Percentiles rank a stretch among this genome's conserved stretches.
These are phyloP conservation scores for Oedothorax gibbosus DNA, from an alignment of 1,140 invertebrate species.

Conservation along the genomic window DNA sequence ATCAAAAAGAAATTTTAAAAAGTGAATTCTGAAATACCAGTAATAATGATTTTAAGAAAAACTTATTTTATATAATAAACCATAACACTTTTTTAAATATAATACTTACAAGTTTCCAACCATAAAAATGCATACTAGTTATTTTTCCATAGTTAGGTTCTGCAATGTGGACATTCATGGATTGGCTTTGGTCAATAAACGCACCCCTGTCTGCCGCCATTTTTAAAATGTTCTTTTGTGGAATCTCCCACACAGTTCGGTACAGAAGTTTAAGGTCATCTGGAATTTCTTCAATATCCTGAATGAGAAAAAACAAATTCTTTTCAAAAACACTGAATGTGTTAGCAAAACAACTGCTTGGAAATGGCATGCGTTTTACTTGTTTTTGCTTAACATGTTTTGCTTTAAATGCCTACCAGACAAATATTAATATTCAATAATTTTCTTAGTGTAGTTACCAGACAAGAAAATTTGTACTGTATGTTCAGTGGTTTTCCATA, in stretches of 20 bases:
- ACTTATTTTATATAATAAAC: neutral
- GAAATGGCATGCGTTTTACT: too few species aligned
- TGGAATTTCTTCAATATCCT: constrained; percentile 91
- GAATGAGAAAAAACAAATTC: constrained; percentile 61
- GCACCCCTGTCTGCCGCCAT: constrained; percentile 98
- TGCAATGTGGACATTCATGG: constrained; percentile 95
- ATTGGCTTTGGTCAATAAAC: constrained; percentile 99
- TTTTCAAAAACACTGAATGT: neutral
- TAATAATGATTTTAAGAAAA: neutral
- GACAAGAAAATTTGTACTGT: too few species aligned
- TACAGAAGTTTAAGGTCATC: constrained; percentile 90
- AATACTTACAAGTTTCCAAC: constrained; percentile 85
- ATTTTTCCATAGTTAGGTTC: constrained; percentile 92
- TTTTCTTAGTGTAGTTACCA: too few species aligned
- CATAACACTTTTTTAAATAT: neutral
- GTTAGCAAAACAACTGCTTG: too few species aligned
- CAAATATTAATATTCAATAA: too few species aligned
- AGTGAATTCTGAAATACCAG: neutral
- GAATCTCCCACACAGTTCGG: constrained; percentile 99
- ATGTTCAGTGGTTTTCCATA: too few species aligned
- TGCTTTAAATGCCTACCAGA: too few species aligned
- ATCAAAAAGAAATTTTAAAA: neutral
- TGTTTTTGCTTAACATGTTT: too few species aligned
- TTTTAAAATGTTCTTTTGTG: constrained; percentile 91
- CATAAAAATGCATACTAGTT: constrained; percentile 98